Base-by-base conservation (phyloP, 2,113 vertebrate genomes). In the Cheirogaleus medius region DNA sequence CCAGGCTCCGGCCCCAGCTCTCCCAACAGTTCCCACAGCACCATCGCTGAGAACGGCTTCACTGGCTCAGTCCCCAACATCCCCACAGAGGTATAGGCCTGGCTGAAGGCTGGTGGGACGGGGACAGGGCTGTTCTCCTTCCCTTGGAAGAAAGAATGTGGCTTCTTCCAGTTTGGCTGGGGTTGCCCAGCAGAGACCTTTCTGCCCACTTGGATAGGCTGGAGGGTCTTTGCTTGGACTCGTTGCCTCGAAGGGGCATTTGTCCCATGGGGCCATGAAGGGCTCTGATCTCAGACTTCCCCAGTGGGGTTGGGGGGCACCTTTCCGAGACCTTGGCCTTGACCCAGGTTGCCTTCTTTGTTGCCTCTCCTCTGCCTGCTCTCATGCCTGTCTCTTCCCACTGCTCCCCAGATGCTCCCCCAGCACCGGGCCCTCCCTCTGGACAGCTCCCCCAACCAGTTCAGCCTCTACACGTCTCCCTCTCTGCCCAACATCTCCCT, bases 401-500 rank as follows among this genome's bases (percentile, higher is more conserved):
- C 56, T 97, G 49, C 93, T 92, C 80, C 87, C 3, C 96, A 99
- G 99, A 99, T 99, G 97, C 99, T 99, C 86, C 99, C 99, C 93
- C 99, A 99, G 93, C 99, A 99, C 97, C 99, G 98, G 87, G 99
- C 99, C 32, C 98, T 99, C 96, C 98, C 99, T 64, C 98, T 99
- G 97, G 99, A 99, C 83, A 99, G 99, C 92, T 99, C 99, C 34
- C 98, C 99, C 94, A 99, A 98, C 98, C 99, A 99, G 86, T 99
- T 99, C 96, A 99, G 99, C 96, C 99, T 99, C 96, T 99, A 99
- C 98, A 99, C 99, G 18, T 99, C 99, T 86, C 99, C 99, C 0
- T 99, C 99, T 63, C 98, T 99, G 97, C 99, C 99, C 93, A 99
- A 99, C 96, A 99, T 99, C 98, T 99, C 99, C 97, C 98, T 99